Percentiles rank a stretch among this genome's conserved stretches.
Evolutionary conservation across 1,140 invertebrate species (phyloP).

Genomic region (Zaprionus vittiger): DNA sequence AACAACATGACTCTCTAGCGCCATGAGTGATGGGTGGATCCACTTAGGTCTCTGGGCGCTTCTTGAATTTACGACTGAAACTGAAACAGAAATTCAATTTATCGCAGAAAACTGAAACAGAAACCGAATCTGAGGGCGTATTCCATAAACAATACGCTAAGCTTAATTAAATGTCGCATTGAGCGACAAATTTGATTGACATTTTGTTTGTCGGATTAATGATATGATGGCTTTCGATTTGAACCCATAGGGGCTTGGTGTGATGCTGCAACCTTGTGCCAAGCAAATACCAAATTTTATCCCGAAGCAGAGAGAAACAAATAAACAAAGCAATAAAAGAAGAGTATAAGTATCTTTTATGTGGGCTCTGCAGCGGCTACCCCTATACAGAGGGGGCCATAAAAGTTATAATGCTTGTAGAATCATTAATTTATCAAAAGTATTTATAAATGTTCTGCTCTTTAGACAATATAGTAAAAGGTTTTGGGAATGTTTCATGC

Average conservation of each 20-base stretch:
- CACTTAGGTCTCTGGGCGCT: not conserved
- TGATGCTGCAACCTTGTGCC: constrained; percentile 8
- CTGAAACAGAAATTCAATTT: no score
- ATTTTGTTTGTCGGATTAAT: constrained; percentile 11
- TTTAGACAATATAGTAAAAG: not conserved
- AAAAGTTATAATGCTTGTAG: not conserved
- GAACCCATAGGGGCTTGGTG: constrained; percentile 17
- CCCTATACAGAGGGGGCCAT: not conserved
- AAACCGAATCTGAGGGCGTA: constrained; percentile 8
- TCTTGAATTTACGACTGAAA: not conserved
- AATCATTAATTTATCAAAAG: not conserved
- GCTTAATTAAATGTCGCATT: constrained; percentile 24
- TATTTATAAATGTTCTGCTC: no score
- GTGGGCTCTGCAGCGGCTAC: not conserved
- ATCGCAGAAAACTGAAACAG: not conserved
- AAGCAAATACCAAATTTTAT: constrained; percentile 11
- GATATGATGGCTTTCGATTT: not conserved
- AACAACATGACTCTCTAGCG: constrained; percentile 1
- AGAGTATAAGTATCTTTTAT: not conserved
- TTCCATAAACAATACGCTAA: constrained; percentile 21
- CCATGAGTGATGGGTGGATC: not conserved
- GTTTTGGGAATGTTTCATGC: no score
- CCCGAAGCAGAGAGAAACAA: not conserved
- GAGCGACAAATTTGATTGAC: constrained; percentile 20
- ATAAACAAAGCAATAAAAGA: not conserved